These are phyloP conservation scores for Calypte anna DNA, from an alignment of 2,113 vertebrate genomes.

Conservation along the genomic window DNA sequence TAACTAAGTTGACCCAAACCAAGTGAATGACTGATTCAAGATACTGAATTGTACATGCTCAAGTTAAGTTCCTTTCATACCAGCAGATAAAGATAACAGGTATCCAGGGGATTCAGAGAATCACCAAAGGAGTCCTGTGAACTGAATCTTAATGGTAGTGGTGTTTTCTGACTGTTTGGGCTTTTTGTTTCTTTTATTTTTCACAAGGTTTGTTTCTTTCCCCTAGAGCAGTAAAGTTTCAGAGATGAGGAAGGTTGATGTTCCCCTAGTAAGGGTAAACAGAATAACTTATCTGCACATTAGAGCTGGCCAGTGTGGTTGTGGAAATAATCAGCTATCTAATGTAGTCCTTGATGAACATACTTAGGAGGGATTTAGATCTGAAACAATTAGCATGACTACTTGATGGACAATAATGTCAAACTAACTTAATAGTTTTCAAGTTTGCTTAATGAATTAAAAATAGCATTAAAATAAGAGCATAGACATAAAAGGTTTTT, in stretches of 20 bases:
- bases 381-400: neutral
- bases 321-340: neutral
- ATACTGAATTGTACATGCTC: neutral
- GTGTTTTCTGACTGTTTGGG: fast-evolving
- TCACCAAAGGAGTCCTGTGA: neutral
- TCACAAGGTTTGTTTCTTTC: neutral
- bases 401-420: neutral
- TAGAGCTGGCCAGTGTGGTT: neutral
- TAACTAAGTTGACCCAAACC: neutral
- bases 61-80: neutral
- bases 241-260: neutral
- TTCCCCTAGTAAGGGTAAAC: neutral
- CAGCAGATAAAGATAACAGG: neutral
- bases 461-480: neutral
- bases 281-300: neutral
- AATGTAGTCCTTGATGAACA: neutral
- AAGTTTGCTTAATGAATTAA: neutral
- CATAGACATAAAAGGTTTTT: neutral
- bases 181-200: too few species aligned
- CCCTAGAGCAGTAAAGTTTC: neutral
- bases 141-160: neutral
- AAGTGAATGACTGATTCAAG: neutral
- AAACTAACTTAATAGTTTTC: neutral
- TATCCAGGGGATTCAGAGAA: neutral
- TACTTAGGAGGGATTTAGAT: neutral